phyloP scores from a whole-genome alignment of 2,888 invertebrate genomes.

The Alloplasta piceator region DNA sequence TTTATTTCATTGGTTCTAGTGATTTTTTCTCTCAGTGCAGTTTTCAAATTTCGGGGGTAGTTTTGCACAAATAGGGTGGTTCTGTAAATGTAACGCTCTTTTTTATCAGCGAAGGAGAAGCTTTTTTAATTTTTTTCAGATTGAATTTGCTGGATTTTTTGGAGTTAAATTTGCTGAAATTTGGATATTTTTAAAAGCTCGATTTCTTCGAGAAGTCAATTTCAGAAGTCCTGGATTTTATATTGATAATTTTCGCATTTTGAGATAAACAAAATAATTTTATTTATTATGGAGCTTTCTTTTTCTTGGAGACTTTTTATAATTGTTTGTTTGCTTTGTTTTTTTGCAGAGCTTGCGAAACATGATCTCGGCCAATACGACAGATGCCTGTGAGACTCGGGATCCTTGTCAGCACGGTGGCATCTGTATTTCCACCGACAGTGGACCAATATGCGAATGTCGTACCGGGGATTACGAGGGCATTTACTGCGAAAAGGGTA shows the following conservation, averaged over 20 bases:
- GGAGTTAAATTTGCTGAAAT: too few species aligned
- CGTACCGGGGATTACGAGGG: slow-evolving; percentile 96
- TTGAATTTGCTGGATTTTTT: too few species aligned
- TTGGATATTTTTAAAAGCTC: too few species aligned
- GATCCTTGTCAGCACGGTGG: slow-evolving; percentile 98
- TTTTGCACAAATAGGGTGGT: too few species aligned
- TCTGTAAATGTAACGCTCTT: too few species aligned
- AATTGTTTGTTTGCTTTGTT: slow-evolving; percentile 22
- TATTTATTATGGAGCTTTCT: background rate
- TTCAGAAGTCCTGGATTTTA: too few species aligned
- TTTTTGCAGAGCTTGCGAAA: slow-evolving; percentile 83
- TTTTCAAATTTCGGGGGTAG: too few species aligned
- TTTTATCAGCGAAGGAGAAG: background rate
- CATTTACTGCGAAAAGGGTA: slow-evolving; percentile 97
- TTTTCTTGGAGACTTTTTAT: background rate
- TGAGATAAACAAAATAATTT: too few species aligned
- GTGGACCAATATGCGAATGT: slow-evolving; percentile 97
- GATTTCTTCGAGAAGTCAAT: too few species aligned
- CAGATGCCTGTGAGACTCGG: slow-evolving; percentile 93
- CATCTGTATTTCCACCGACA: slow-evolving; percentile 97
- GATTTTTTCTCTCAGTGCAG: too few species aligned
- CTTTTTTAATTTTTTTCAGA: background rate
- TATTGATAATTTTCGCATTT: too few species aligned
- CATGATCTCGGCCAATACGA: slow-evolving; percentile 86
- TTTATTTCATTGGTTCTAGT: too few species aligned